phyloP scores from a whole-genome alignment of 2,113 vertebrate species.

The Callaeas wilsoni region DNA sequence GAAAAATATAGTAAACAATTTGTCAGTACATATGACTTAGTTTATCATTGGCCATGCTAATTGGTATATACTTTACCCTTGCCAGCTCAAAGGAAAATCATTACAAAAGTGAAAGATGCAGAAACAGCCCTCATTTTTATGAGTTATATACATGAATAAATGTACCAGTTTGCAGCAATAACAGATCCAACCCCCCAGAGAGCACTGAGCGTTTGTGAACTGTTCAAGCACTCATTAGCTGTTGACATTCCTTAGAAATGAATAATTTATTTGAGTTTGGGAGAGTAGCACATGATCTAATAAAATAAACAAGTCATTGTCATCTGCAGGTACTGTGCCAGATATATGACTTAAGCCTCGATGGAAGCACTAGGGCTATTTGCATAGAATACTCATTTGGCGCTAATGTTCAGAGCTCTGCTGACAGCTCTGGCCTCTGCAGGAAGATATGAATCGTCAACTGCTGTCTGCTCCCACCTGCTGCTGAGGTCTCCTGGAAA shows the following conservation, averaged over 20 bases:
- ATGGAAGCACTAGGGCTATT: neutral
- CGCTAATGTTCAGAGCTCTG: neutral
- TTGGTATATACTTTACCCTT: neutral
- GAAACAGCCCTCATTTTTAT: neutral
- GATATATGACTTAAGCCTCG: constrained; percentile 30
- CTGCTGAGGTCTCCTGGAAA: neutral
- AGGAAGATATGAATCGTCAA: constrained; percentile 45
- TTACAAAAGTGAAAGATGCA: neutral
- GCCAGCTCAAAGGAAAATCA: neutral
- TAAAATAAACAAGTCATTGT: constrained; percentile 58
- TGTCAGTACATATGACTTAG: neutral
- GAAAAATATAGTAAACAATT: neutral
- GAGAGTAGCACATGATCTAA: constrained; percentile 41
- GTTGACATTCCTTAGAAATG: constrained; percentile 47
- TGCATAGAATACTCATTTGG: constrained; percentile 29
- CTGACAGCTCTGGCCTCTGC: constrained; percentile 24
- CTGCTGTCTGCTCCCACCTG: constrained; percentile 53
- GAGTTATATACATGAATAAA: neutral
- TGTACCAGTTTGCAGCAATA: neutral
- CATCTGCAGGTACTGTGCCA: constrained; percentile 46
- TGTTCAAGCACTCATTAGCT: neutral
- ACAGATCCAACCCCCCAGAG: neutral
- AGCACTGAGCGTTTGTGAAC: neutral
- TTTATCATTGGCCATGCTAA: neutral
- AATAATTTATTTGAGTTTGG: constrained; percentile 45